phyloP scores from a whole-genome alignment of 2,113 vertebrate species.

The Podarcis muralis region DNA sequence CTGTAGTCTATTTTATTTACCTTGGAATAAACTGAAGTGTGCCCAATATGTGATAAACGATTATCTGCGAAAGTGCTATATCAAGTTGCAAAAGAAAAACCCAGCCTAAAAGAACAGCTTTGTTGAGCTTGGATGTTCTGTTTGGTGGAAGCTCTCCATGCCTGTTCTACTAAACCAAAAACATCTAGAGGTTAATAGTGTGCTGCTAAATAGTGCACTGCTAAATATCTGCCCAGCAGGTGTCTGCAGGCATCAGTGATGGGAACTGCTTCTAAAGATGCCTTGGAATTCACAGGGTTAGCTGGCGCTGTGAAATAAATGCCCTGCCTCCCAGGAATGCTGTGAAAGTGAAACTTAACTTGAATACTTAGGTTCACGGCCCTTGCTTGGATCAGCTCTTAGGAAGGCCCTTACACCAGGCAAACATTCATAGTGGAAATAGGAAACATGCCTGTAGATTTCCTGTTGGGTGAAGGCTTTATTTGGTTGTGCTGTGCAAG shows the following conservation, averaged over 20 bases:
- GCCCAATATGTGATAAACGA: background rate
- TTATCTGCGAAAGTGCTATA: background rate
- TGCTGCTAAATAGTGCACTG: background rate
- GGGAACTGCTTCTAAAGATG: background rate
- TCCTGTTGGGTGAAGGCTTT: too few relatives aligned
- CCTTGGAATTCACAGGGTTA: slow-evolving; percentile 2
- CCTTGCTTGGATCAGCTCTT: background rate
- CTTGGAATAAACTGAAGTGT: background rate
- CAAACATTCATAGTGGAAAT: background rate
- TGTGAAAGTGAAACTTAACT: slow-evolving; percentile 11
- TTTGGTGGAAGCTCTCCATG: background rate
- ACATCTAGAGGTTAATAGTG: background rate
- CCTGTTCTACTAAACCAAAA: background rate
- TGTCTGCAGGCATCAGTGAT: background rate
- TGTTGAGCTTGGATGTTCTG: background rate
- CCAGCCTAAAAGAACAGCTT: background rate
- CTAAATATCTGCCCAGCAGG: slow-evolving; percentile 24
- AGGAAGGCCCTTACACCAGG: background rate
- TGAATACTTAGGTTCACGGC: background rate
- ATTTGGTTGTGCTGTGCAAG: background rate
- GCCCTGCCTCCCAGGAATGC: background rate
- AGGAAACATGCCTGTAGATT: background rate
- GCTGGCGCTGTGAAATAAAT: background rate
- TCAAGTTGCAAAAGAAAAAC: background rate
- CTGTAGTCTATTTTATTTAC: background rate